A percentile compares a stretch with the other conserved stretches of the same genome.
phyloP scores from a whole-genome alignment of 2,113 vertebrate genomes.

The Poecile atricapillus region DNA sequence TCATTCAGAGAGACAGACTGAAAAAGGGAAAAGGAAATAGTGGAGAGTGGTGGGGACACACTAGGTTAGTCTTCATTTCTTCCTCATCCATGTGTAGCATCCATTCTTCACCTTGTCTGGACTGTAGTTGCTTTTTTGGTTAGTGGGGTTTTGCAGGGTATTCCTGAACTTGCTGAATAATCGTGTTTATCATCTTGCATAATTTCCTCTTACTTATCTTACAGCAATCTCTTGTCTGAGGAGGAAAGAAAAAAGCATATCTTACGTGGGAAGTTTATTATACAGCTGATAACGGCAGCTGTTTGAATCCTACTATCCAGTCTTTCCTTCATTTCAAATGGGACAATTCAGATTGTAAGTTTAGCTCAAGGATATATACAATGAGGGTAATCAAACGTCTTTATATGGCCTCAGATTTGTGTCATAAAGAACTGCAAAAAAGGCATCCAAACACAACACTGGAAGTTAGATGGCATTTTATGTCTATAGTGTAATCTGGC shows the following conservation, averaged over 20 bases:
- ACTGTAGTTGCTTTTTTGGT: background rate
- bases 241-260: rapidly evolving
- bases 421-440: conserved; percentile 41
- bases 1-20: background rate
- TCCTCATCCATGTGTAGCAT: background rate
- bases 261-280: background rate
- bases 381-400: conserved; percentile 26
- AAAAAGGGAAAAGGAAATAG: background rate
- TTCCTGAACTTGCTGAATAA: background rate
- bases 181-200: background rate
- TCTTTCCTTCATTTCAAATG: conserved; percentile 6
- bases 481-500: background rate
- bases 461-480: conserved; percentile 19
- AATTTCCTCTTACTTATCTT: background rate
- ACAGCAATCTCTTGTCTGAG: background rate
- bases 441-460: background rate
- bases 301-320: background rate
- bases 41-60: rapidly evolving
- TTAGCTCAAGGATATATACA: conserved; percentile 38
- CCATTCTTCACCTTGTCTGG: background rate
- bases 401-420: conserved; percentile 41
- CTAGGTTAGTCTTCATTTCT: background rate
- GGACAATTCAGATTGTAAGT: background rate
- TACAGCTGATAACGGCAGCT: conserved; percentile 31
- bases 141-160: background rate